Evolutionary conservation across 2,113 vertebrate genomes (phyloP).

Genomic region (Peucedramus taeniatus): DNA sequence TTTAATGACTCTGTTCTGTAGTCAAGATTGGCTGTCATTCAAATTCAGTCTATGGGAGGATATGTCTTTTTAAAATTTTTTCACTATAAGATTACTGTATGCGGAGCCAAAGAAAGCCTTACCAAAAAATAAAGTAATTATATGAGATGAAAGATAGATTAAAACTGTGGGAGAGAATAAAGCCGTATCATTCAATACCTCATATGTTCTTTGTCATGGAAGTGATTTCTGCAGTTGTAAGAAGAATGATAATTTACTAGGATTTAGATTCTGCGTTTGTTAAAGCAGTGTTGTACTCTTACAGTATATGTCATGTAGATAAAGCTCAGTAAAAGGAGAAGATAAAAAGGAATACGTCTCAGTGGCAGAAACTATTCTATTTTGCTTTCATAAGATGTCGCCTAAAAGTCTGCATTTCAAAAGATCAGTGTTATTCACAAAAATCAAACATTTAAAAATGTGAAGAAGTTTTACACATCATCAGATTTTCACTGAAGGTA

Average conservation of each 20-base stretch:
- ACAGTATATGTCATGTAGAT: neutral
- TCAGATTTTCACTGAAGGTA: neutral
- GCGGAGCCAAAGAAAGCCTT: neutral
- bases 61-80: neutral
- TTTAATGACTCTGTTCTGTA: constrained; percentile 58
- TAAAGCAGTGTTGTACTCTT: neutral
- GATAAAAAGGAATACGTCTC: neutral
- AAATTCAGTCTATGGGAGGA: neutral
- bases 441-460: neutral
- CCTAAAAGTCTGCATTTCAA: neutral
- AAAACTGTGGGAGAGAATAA: neutral
- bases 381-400: neutral
- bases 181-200: neutral
- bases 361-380: neutral
- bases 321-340: neutral
- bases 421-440: neutral
- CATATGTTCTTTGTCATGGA: neutral
- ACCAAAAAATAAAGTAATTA: neutral
- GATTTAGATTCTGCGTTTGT: neutral
- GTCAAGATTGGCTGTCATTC: constrained; percentile 50
- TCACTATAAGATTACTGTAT: neutral
- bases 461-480: neutral
- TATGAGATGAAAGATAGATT: neutral
- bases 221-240: neutral
- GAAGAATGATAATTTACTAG: neutral